These are phyloP conservation scores for Umimayanthus kanabou DNA, from an alignment of 92 coral and sea anemone genomes.

Conservation along the genomic window DNA sequence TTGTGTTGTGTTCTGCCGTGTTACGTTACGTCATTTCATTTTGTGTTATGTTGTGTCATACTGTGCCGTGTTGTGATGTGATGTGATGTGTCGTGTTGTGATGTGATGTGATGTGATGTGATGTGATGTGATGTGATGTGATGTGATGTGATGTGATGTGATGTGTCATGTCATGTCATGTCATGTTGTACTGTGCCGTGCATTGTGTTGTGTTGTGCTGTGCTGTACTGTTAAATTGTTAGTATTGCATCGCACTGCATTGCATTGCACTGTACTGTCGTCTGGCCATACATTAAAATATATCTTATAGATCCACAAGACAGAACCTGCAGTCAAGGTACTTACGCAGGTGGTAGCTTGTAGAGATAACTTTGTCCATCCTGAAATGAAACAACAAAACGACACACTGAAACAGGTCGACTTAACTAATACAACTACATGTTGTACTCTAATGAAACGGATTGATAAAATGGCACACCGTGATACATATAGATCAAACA, in stretches of 20 bases:
- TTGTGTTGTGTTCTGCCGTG: neutral
- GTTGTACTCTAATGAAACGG: no score
- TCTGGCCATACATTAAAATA: no score
- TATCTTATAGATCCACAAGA: no score
- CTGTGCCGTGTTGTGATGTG: neutral
- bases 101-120: neutral
- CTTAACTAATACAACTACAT: neutral
- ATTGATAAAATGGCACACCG: no score
- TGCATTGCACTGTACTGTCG: no score
- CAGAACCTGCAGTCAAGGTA: neutral
- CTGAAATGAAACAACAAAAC: conserved; percentile 39
- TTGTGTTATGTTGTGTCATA: neutral
- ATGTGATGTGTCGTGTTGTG: neutral
- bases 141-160: neutral
- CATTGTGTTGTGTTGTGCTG: neutral
- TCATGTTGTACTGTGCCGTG: no score
- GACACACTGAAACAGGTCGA: neutral
- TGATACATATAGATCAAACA: no score
- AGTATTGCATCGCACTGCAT: neutral
- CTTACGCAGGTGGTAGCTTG: conserved; percentile 87
- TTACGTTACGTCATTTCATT: no score
- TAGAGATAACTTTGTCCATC: conserved; percentile 90
- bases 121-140: neutral
- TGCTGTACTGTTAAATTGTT: no score
- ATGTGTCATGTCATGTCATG: neutral